Evolutionary conservation across 2,113 vertebrate species (phyloP).

Genomic region (Larimichthys polyactis): DNA sequence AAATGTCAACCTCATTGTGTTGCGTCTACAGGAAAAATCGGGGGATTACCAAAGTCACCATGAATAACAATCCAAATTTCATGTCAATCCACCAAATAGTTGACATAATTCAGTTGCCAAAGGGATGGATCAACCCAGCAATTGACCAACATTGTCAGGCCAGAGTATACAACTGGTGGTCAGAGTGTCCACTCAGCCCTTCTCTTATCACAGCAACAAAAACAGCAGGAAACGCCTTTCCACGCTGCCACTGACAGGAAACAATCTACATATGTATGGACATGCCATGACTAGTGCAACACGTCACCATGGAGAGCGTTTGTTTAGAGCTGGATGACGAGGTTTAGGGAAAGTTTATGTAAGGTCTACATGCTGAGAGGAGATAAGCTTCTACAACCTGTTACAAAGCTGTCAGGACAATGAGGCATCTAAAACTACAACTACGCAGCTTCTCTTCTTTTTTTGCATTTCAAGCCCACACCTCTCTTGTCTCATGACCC

Average conservation of each 20-base stretch:
- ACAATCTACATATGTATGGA: slow-evolving; percentile 71
- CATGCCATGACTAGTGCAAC: slow-evolving; percentile 39
- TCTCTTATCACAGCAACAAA: slow-evolving; percentile 53
- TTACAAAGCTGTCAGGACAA: background rate
- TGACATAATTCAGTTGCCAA: background rate
- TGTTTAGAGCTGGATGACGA: slow-evolving; percentile 47
- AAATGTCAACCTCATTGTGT: no score
- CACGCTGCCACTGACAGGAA: slow-evolving; percentile 64
- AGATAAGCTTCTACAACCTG: background rate
- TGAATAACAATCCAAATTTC: background rate
- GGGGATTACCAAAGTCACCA: background rate
- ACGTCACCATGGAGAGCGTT: slow-evolving; percentile 58
- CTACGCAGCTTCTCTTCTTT: background rate
- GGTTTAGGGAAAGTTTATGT: background rate
- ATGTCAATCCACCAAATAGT: background rate
- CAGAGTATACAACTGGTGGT: background rate
- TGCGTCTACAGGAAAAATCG: no score
- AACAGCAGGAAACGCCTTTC: slow-evolving; percentile 68
- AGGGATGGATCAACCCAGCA: background rate
- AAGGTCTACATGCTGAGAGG: background rate
- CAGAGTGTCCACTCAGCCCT: slow-evolving; percentile 55
- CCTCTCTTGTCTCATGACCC: background rate
- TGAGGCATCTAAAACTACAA: background rate
- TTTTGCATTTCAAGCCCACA: background rate
- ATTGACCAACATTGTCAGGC: background rate